Evolutionary conservation across 2,113 vertebrate species (phyloP), one percentile per base, ranked within the genome.

Genomic region (Anser cygnoides): DNA sequence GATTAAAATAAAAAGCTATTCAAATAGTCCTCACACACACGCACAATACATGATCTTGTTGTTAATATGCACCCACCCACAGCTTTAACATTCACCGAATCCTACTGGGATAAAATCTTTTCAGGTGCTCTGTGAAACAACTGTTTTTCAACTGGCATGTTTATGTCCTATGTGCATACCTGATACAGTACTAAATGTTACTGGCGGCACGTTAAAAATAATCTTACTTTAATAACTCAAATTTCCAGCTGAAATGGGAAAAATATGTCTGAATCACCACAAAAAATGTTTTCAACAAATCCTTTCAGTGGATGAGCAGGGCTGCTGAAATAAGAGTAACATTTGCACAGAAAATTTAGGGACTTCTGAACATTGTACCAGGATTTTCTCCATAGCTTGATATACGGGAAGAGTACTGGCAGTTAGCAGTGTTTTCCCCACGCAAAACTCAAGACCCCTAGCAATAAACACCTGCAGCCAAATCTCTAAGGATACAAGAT

Each of bases 101-200:
- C 46, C 81, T 91, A 94, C 83, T 25, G 59, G 91, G 84, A 87
- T 96, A 97, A 97, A 95, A 91, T 71, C 89, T 92, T 94, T 97
- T 93, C 94, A 97, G 94, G 92, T 57, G 88, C 43, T 68, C 65
- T 82, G 72, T 59, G 54, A 94, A 92, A 88, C 78, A 94, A 86
- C 65, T 35, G 59, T 29, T 87, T 94, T 92, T 78, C 81, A 95
- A 54, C 52, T 50, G 50, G 71, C 52, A 84, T 68, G 77, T 68
- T 67, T 92, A 62, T 75, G 49, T 88, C 93, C 74, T 94, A 35
- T 33, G 77, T 43, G 44, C 31, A 89, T 4, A 8, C 21, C 50
- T 39, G 66, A 63, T 44, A 76, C 4, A 9, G 19, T 29, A 91
- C 58, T 94, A 96, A 80, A 90, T 44, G 29, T 87, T 86, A 86